Evolutionary conservation across 2,888 invertebrate species (phyloP), one percentile per base, ranked within the genome.

Genomic region (Athalia cordata): DNA sequence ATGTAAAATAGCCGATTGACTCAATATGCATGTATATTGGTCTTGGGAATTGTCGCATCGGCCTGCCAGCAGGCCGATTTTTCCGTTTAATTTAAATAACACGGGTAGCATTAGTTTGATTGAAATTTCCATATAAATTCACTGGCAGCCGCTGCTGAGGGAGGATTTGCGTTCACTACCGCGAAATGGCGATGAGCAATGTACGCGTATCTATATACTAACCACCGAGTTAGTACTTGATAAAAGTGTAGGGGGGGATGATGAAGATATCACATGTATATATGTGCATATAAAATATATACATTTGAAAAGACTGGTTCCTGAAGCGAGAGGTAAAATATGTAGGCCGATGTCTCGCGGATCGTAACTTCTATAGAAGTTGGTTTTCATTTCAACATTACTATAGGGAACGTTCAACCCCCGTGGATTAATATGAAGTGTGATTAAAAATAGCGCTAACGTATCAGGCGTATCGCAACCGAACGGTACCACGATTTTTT

Each of bases 11-110:
- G 29, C 29, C 29, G 29, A 29, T 29, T 29, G 29, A 29, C 29
- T 29, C 29, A 29, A 29, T 29, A 29, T 29, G 29, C 29, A 29
- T 29, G 29, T 29, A 29, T 29, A 29, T 29, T 29, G 29, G 29
- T 29, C 29, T 29, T 29, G 29, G 29, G 29, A 29, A 29, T 29
- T 29, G 29, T 29, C 29, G 29, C 29, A 29, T 29, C 29, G 29
- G 29, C 29, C 29, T 29, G 29, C 29, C 29, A 29, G 29, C 29
- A 29, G 29, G 29, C 29, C 29, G 29, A 29, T 55, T 55, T 55
- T 55, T 55, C n/a, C 55, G 55, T 55, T 55, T 55, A 55, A 55
- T 55, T 55, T 55, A 55, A 55, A 55, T 55, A 55, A 55, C 55
- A 55, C 55, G 3, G 55, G 55, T 55, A 55, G 55, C 55, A 55